Percentiles rank a stretch among this genome's conserved stretches.
phyloP scores from a whole-genome alignment of 1,140 invertebrate genomes.

The Protaetia brevitarsis region DNA sequence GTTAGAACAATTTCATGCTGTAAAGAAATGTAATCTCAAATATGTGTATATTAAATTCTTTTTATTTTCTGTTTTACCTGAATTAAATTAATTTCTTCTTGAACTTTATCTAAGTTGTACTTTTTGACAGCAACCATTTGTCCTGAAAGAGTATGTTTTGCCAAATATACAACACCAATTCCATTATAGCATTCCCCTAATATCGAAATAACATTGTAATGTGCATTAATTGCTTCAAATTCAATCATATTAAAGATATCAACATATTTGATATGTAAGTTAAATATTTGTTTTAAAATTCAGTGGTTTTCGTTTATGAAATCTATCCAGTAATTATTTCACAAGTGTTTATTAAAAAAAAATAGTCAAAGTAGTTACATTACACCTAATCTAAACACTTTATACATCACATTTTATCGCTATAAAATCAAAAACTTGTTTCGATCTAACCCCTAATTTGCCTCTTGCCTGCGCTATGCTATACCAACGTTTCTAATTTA shows the following conservation, averaged over 20 bases:
- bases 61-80: conserved; percentile 51
- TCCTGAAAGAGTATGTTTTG: conserved; percentile 63
- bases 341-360: too few relatives aligned
- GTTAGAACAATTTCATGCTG: conserved; percentile 72
- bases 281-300: not conserved
- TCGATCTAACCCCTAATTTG: too few relatives aligned
- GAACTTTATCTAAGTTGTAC: conserved; percentile 69
- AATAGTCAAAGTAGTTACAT: too few relatives aligned
- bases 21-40: not conserved
- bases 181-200: conserved; percentile 67
- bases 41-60: not conserved
- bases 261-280: not conserved
- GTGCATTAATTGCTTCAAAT: conserved; percentile 36
- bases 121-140: conserved; percentile 71
- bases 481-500: too few relatives aligned
- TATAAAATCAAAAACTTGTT: too few relatives aligned
- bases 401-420: too few relatives aligned
- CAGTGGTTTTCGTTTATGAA: not conserved
- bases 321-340: too few relatives aligned
- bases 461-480: too few relatives aligned
- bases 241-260: conserved; percentile 29
- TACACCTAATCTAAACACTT: too few relatives aligned
- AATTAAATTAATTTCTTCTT: conserved; percentile 63
- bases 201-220: conserved; percentile 60
- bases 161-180: conserved; percentile 64